Percentiles rank a stretch among this genome's conserved stretches.
Conservation (phyloP, 2,113 vertebrate genomes). For the Chascanopsetta lugubris region DNA sequence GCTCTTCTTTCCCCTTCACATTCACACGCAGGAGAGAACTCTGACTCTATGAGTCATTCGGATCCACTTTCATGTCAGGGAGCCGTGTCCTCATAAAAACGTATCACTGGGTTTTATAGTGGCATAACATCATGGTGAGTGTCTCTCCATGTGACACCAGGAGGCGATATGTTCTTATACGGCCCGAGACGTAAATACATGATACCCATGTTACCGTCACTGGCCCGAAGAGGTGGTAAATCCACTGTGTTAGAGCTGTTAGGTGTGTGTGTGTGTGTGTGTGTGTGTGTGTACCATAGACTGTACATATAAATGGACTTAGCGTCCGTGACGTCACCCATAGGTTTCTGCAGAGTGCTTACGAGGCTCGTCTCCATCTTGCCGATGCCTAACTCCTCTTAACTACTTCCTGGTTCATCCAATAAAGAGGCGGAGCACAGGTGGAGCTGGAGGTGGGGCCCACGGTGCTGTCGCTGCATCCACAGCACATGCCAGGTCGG, state of each 20-base stretch:
- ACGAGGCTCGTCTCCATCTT: no score
- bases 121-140: constrained; percentile 28
- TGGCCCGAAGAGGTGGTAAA: constrained; percentile 23
- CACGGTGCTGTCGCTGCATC: no score
- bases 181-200: constrained; percentile 8
- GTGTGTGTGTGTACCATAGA: not conserved
- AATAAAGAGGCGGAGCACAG: no score
- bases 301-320: no score
- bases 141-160: constrained; percentile 17
- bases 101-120: constrained; percentile 35
- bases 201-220: constrained; percentile 15
- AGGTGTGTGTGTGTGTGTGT: constrained; percentile 7
- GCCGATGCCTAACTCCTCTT: no score
- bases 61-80: constrained; percentile 46
- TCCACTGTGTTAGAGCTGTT: constrained; percentile 23
- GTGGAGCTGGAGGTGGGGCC: no score
- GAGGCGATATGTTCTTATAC: constrained; percentile 19
- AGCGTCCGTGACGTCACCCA: no score
- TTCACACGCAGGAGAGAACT: constrained; percentile 25
- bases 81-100: constrained; percentile 28
- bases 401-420: no score
- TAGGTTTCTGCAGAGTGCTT: no score
- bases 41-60: constrained; percentile 28
- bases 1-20: constrained; percentile 14
- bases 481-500: no score